Evolutionary conservation across 2,113 vertebrate genomes (phyloP).

Genomic region (Lutjanus erythropterus): DNA sequence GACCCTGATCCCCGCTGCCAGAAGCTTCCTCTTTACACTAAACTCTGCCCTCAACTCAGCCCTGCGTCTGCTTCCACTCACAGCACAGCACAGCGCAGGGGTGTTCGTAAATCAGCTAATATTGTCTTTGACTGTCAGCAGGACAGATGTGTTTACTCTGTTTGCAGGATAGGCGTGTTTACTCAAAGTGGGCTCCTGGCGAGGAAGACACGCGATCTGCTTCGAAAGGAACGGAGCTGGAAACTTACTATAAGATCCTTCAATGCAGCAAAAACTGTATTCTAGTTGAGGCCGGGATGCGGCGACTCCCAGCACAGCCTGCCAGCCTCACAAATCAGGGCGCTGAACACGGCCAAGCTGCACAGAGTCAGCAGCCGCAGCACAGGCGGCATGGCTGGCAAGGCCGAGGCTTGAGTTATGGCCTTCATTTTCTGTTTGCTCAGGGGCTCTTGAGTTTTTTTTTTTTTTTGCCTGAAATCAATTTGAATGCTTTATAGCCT

Average conservation of each 20-base stretch:
- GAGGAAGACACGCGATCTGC: neutral
- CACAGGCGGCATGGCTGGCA: constrained; percentile 36
- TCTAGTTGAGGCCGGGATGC: constrained; percentile 19
- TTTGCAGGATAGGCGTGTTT: constrained; percentile 20
- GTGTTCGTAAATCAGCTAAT: constrained; percentile 43
- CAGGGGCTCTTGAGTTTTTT: constrained; percentile 32
- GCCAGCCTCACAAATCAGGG: constrained; percentile 67
- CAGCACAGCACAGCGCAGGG: constrained; percentile 27
- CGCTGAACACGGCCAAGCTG: constrained; percentile 40
- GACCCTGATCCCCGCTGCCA: constrained; percentile 55
- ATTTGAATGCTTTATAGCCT: constrained; percentile 73
- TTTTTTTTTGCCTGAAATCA: constrained; percentile 42
- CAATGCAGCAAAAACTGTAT: constrained; percentile 48
- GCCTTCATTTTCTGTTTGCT: constrained; percentile 74
- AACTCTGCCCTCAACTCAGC: constrained; percentile 22
- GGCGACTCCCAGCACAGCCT: constrained; percentile 27
- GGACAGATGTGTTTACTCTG: constrained; percentile 21
- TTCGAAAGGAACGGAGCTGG: constrained; percentile 8
- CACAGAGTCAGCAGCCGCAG: constrained; percentile 61
- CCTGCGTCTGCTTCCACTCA: constrained; percentile 35
- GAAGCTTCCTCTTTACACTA: constrained; percentile 53
- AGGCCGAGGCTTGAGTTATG: constrained; percentile 74
- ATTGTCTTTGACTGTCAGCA: constrained; percentile 31
- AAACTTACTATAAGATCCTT: constrained; percentile 9
- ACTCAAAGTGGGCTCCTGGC: neutral